Evolutionary conservation across 2,113 vertebrate genomes (phyloP).

Genomic region (Melanerpes formicivorus): DNA sequence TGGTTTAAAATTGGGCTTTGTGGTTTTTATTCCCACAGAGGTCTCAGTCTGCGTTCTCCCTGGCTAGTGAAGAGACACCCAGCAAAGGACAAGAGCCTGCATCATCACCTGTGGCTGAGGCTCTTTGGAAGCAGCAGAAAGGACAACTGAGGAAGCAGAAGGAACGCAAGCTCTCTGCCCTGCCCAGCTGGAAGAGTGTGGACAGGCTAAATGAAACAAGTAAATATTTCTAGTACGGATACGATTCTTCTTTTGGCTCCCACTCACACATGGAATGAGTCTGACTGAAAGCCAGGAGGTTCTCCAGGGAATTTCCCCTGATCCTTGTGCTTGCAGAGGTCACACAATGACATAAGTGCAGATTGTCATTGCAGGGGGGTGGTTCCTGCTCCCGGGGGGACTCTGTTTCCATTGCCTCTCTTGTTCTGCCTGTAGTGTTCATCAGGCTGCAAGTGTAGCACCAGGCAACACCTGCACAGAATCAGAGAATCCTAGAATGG

Average conservation of each 20-base stretch:
- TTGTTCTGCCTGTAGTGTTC: neutral
- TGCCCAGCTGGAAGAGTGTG: conserved; percentile 88
- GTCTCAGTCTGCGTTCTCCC: conserved; percentile 85
- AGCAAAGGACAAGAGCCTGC: conserved; percentile 73
- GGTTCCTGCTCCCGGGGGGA: neutral
- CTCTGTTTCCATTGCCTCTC: neutral
- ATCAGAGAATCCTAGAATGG: too few species aligned
- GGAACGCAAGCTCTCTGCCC: conserved; percentile 74
- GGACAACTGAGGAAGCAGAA: conserved; percentile 76
- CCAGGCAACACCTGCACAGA: neutral
- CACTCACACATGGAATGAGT: neutral
- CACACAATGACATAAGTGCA: neutral
- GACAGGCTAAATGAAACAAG: conserved; percentile 88
- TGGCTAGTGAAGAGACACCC: conserved; percentile 80
- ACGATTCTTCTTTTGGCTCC: conserved; percentile 1
- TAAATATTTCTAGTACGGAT: conserved; percentile 72
- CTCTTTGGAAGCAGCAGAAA: conserved; percentile 47
- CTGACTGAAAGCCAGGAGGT: neutral
- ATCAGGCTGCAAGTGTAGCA: neutral
- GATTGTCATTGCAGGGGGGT: neutral
- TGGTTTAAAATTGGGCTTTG: neutral
- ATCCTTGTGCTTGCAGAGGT: neutral
- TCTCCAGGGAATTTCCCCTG: neutral
- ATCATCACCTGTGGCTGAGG: conserved; percentile 25
- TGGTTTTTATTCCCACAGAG: conserved; percentile 74